phyloP scores from a whole-genome alignment of 2,113 vertebrate species.

The Passer montanus region DNA sequence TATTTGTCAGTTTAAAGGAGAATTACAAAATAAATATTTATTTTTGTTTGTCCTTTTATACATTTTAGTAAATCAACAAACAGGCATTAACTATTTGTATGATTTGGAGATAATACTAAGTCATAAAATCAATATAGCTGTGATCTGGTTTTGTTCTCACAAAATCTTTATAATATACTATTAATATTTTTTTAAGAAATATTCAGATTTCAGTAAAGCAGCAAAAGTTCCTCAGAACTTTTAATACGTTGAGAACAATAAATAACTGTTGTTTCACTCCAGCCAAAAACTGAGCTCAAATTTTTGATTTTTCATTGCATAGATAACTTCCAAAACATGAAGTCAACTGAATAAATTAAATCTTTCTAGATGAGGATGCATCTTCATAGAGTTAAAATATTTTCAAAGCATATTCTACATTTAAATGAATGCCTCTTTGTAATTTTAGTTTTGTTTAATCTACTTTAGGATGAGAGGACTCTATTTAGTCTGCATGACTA shows the following conservation, averaged over 20 bases:
- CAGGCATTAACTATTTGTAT: background rate
- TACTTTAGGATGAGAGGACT: background rate
- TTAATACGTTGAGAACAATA: background rate
- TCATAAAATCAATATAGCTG: background rate
- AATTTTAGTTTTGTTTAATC: background rate
- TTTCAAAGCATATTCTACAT: background rate
- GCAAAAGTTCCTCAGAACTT: background rate
- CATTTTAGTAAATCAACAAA: background rate
- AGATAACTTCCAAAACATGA: background rate
- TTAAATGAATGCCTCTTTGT: background rate
- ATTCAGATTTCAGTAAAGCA: background rate
- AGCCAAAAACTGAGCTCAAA: background rate
- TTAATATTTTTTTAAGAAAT: background rate
- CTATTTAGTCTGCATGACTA: background rate
- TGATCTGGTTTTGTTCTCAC: background rate
- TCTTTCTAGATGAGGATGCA: background rate
- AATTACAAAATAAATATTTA: background rate
- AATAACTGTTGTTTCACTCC: background rate
- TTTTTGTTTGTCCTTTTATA: background rate
- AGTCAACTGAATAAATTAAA: background rate
- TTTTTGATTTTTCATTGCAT: background rate
- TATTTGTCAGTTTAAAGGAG: background rate
- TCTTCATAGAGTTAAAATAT: background rate
- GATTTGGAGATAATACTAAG: background rate
- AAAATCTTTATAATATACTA: background rate